Evolutionary conservation across 2,888 invertebrate genomes (phyloP).

Genomic region (Troglohyphantes excavatus): DNA sequence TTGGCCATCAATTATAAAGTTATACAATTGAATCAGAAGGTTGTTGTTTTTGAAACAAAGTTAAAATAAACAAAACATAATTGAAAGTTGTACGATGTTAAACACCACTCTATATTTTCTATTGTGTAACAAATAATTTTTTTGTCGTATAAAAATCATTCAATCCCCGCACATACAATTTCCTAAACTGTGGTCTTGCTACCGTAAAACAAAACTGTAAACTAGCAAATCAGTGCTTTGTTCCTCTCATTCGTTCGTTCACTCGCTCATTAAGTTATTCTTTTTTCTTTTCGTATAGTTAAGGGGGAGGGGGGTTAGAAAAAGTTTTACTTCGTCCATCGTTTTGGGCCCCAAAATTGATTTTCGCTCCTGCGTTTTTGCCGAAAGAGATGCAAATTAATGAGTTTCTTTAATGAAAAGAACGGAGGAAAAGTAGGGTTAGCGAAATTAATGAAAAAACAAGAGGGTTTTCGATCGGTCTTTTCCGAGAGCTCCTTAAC

Average conservation of each 20-base stretch:
- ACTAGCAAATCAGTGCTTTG: too few relatives aligned
- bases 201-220: not conserved
- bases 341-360: slow-evolving; percentile 49
- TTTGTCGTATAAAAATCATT: too few relatives aligned
- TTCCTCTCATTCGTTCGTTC: not conserved
- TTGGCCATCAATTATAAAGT: too few relatives aligned
- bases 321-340: not conserved
- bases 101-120: too few relatives aligned
- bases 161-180: too few relatives aligned
- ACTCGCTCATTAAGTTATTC: not conserved
- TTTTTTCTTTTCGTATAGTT: not conserved
- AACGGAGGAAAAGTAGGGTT: slow-evolving; percentile 28
- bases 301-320: not conserved
- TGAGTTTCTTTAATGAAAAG: slow-evolving; percentile 78
- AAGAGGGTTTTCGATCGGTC: slow-evolving; percentile 55
- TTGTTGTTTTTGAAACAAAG: too few relatives aligned
- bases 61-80: too few relatives aligned
- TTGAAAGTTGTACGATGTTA: too few relatives aligned
- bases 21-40: too few relatives aligned
- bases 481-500: too few relatives aligned
- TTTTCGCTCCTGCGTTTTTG: slow-evolving; percentile 73
- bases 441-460: slow-evolving; percentile 73
- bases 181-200: too few relatives aligned
- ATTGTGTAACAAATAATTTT: too few relatives aligned
- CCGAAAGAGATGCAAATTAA: slow-evolving; percentile 71